phyloP scores from a whole-genome alignment of 2,888 invertebrate species.

The Synanthedon andrenaeformis region DNA sequence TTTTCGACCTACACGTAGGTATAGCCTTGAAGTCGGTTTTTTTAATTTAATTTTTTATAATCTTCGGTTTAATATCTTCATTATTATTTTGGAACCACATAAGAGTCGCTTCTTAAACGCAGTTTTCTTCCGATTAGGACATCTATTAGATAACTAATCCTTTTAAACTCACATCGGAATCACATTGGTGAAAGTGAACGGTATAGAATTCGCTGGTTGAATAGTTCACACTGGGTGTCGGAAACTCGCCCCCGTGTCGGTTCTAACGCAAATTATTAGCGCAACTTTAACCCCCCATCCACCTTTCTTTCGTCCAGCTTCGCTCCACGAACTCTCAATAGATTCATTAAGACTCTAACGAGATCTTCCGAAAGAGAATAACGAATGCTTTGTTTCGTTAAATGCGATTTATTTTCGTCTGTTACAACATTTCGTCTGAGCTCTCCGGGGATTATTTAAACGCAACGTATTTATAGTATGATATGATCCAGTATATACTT shows the following conservation, averaged over 20 bases:
- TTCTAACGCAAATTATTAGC: constrained; percentile 57
- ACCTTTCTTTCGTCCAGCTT: constrained; percentile 40
- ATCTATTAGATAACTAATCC: too few relatives aligned
- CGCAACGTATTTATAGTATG: too few relatives aligned
- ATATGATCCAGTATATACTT: too few relatives aligned
- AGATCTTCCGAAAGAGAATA: constrained; percentile 60
- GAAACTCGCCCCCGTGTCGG: constrained; percentile 7
- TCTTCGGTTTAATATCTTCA: too few relatives aligned
- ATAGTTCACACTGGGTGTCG: constrained; percentile 23
- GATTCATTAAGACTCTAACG: constrained; percentile 68
- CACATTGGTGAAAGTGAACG: constrained; percentile 26
- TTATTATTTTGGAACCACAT: too few relatives aligned
- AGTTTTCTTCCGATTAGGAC: too few relatives aligned
- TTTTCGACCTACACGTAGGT: too few relatives aligned
- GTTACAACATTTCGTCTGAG: constrained; percentile 28
- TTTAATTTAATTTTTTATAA: too few relatives aligned
- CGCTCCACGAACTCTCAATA: constrained; percentile 64
- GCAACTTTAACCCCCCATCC: constrained; percentile 38
- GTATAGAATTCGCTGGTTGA: constrained; percentile 38
- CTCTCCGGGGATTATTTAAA: constrained; percentile 9
- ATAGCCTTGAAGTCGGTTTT: too few relatives aligned
- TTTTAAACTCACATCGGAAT: not conserved
- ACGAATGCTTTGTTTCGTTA: constrained; percentile 59
- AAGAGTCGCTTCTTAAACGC: too few relatives aligned
- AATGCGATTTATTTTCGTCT: constrained; percentile 60